Base-by-base conservation (phyloP, 2,113 vertebrate species). In the Heterotis niloticus region DNA sequence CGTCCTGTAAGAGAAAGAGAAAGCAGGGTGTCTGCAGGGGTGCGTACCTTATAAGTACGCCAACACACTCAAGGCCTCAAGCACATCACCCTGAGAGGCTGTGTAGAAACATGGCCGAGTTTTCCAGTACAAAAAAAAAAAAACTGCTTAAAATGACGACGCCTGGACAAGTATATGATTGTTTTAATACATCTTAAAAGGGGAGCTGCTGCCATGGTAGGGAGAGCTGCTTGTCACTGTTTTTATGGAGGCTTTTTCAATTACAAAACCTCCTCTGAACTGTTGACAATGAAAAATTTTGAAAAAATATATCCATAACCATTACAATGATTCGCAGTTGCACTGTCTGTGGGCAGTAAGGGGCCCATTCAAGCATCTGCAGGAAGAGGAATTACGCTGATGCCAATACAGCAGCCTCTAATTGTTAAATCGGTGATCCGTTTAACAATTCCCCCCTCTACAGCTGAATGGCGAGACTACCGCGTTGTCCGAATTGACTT, bases 351-450 rank as follows among this genome's bases (percentile, higher is more conserved):
- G 59, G 26, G 56, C 29, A 75, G 57, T 10, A 17, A 20, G 18
- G 28, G 59, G 9, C 12, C 28, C 18, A 56, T 23, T 5, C 20
- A 17, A 59, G 57, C 73, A 23, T 60, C 5, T 28, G 26, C 9
- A 51, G 23, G 66, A 54, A 0, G 28, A 26, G 16, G 51, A 44
- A 57, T 13, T 57, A 10, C 26, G 1, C 24, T 16, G 17, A 77
- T 85, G 81, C 92, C 87, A 60, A 94, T 92, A 92, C 94, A 94
- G 86, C 81, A 28, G 80, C 77, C 64, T 86, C 76, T 85, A 59
- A 84, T 34, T 83, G 81, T 81, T 77, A 72, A 83, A 81, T 64
- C 70, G 88, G 59, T 83, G 12, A 54, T 75, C 14, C 84, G 79
- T 81, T 82, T 75, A 82, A 79, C 74, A 78, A 81, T 79, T 76